Evolutionary conservation across 2,113 vertebrate genomes (phyloP).

Genomic region (Cyprinodon brontotheroides): DNA sequence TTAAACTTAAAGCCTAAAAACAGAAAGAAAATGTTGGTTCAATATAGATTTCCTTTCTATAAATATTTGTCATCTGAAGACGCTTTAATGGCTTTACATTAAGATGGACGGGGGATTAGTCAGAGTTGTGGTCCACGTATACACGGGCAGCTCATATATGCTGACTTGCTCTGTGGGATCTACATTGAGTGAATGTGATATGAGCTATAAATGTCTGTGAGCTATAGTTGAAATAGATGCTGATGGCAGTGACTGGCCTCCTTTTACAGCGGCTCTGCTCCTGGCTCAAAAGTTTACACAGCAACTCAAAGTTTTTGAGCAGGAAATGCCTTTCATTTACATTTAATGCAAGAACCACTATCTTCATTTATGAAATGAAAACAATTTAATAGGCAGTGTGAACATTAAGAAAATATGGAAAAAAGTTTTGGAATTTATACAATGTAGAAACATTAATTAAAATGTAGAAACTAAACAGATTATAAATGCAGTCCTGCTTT

Average conservation of each 20-base stretch:
- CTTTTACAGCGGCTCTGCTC: constrained; percentile 33
- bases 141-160: constrained; percentile 25
- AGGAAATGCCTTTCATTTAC: background rate
- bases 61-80: constrained; percentile 29
- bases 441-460: too few species aligned
- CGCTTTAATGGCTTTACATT: constrained; percentile 31
- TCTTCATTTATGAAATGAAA: too few species aligned
- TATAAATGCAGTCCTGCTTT: background rate
- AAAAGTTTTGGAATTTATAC: background rate
- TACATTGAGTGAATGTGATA: constrained; percentile 46
- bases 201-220: constrained; percentile 62
- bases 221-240: constrained; percentile 38
- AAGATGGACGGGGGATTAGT: constrained; percentile 53
- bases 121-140: constrained; percentile 24
- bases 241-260: constrained; percentile 37
- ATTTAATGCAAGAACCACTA: background rate
- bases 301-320: background rate
- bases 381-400: too few species aligned
- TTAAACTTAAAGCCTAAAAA: too few species aligned
- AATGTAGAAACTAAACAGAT: background rate
- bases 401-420: too few species aligned
- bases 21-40: too few species aligned
- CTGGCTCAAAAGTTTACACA: constrained; percentile 17
- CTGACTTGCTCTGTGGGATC: constrained; percentile 50
- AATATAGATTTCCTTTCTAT: background rate